Percentiles rank a stretch among this genome's conserved stretches.
Conservation (phyloP, 2,797 vertebrate species). For the Falco cherrug region DNA sequence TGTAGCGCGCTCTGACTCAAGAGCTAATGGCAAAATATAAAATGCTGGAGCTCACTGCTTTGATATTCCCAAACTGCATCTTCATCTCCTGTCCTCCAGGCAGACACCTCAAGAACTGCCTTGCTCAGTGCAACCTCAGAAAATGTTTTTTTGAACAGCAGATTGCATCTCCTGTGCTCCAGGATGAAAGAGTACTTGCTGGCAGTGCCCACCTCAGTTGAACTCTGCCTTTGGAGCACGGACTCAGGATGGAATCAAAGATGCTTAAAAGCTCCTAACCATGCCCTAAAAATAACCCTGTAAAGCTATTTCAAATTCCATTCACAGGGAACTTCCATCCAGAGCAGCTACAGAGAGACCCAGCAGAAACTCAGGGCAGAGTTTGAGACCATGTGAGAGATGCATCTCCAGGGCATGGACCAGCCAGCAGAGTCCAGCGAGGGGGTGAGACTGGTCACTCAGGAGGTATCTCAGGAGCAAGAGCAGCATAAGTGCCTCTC, state of each 20-base stretch:
- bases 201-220: not conserved
- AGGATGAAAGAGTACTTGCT: not conserved
- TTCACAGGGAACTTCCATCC: not conserved
- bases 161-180: not conserved
- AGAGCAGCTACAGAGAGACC: not conserved
- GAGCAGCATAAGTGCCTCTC: not conserved
- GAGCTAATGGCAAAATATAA: not conserved
- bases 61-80: not conserved
- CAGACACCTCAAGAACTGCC: not conserved
- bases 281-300: not conserved
- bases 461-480: not conserved
- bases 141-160: accelerated
- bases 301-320: not conserved
- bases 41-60: not conserved
- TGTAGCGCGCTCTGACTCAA: not conserved
- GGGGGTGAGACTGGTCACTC: not conserved
- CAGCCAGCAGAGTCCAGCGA: not conserved
- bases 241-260: not conserved
- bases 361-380: not conserved
- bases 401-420: accelerated
- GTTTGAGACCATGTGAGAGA: not conserved
- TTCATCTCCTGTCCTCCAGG: not conserved
- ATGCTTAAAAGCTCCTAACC: not conserved
- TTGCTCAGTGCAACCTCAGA: not conserved
- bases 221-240: not conserved